phyloP scores from a whole-genome alignment of 2,797 vertebrate species.

The Ambastaia sidthimunki region DNA sequence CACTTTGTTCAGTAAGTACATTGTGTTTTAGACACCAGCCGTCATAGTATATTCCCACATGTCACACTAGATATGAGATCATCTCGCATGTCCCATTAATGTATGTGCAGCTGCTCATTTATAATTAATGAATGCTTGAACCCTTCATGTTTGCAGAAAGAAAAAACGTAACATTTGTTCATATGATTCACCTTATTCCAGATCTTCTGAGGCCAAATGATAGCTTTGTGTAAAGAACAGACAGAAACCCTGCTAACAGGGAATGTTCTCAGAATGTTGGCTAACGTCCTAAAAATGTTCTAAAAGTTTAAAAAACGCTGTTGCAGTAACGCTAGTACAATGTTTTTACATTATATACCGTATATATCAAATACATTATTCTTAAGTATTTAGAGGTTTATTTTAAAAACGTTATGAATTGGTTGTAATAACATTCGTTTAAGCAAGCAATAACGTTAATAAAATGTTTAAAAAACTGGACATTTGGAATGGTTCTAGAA shows the following conservation, averaged over 20 bases:
- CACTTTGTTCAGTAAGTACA: slow-evolving; percentile 15
- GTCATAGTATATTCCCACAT: slow-evolving; percentile 47
- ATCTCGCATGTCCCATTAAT: slow-evolving; percentile 40
- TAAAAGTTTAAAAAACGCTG: no score
- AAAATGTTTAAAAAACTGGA: no score
- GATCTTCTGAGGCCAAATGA: background rate
- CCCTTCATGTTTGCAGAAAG: slow-evolving; percentile 11
- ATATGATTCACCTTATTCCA: background rate
- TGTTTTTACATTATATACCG: no score
- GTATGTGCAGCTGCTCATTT: slow-evolving; percentile 47
- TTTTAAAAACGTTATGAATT: no score
- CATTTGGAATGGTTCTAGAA: no score
- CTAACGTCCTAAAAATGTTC: no score
- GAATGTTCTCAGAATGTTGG: no score
- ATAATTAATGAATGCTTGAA: slow-evolving; percentile 48
- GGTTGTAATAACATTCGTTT: no score
- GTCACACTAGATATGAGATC: slow-evolving; percentile 37
- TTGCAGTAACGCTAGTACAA: no score
- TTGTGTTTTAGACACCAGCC: slow-evolving; percentile 2
- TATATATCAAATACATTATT: no score
- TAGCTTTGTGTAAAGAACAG: background rate
- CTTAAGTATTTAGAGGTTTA: no score
- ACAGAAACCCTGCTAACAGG: background rate
- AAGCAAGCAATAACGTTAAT: no score
- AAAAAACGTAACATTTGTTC: background rate